Percentiles rank a stretch among this genome's conserved stretches.
Conservation (phyloP, 1,140 invertebrate genomes). For the Drosophila azteca region DNA sequence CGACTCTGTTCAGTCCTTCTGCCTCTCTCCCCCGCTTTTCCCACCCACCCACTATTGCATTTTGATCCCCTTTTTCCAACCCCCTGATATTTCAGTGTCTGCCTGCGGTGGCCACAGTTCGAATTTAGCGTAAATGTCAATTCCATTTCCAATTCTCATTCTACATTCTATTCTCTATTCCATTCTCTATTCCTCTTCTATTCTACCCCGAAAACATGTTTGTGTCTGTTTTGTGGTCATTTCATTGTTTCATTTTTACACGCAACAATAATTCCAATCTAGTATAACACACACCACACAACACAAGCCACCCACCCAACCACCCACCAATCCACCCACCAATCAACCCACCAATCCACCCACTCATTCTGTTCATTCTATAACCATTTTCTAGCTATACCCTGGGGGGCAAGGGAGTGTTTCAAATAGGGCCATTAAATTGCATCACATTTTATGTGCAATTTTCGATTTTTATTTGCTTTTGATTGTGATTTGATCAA, state of each 20-base stretch:
- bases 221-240: slow-evolving; percentile 63
- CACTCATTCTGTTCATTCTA: slow-evolving; percentile 2
- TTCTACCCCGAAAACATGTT: neutral
- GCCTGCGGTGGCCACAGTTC: slow-evolving; percentile 12
- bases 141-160: slow-evolving; percentile 30
- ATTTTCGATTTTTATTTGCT: slow-evolving; percentile 78
- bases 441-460: slow-evolving; percentile 77
- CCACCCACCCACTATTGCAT: slow-evolving; percentile 26
- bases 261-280: slow-evolving; percentile 63
- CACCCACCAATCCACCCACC: neutral
- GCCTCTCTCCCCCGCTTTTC: neutral
- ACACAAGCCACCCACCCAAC: no score
- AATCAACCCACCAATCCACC: no score
- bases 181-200: slow-evolving; percentile 5
- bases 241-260: slow-evolving; percentile 79
- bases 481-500: slow-evolving; percentile 80
- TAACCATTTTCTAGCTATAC: neutral
- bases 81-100: no score
- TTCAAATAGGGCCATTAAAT: slow-evolving; percentile 64
- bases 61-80: slow-evolving; percentile 21
- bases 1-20: neutral
- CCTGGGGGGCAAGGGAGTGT: slow-evolving; percentile 17
- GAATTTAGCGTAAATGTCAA: slow-evolving; percentile 72
- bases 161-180: slow-evolving; percentile 36
- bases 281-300: neutral